Evolutionary conservation across 1,140 invertebrate genomes (phyloP).

Genomic region (Tetramorium alpestre): DNA sequence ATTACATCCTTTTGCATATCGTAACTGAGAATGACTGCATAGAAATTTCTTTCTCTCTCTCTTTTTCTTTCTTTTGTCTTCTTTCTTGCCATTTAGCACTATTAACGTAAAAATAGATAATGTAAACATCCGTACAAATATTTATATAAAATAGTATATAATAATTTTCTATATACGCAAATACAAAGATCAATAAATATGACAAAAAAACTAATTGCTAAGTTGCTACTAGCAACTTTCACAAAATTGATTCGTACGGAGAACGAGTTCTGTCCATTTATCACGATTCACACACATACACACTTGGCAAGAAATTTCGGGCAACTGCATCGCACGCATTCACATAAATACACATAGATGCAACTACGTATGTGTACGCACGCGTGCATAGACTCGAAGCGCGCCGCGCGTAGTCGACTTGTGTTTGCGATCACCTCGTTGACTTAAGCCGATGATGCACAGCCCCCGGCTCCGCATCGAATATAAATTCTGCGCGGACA

Average conservation of each 20-base stretch:
- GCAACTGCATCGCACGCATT: conserved; percentile 24
- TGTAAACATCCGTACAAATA: neutral
- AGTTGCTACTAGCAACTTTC: neutral
- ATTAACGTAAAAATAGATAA: neutral
- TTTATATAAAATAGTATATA: neutral
- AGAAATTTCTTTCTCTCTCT: neutral
- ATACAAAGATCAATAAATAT: neutral
- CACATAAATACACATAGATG: conserved; percentile 10
- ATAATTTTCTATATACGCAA: neutral
- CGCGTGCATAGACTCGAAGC: conserved; percentile 50
- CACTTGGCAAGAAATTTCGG: neutral
- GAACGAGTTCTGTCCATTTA: neutral
- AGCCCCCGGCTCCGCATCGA: conserved; percentile 59
- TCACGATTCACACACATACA: neutral
- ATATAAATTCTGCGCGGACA: conserved; percentile 65
- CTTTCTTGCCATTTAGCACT: neutral
- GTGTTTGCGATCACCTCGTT: conserved; percentile 71
- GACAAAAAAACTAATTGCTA: neutral
- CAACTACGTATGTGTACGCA: conserved; percentile 13
- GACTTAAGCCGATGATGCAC: conserved; percentile 72
- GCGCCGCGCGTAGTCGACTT: conserved; percentile 49
- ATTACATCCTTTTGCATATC: neutral
- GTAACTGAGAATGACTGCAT: neutral
- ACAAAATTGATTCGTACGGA: neutral
- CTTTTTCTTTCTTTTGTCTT: neutral